Evolutionary conservation across 2,113 vertebrate species (phyloP).

Genomic region (Litocranius walleri): DNA sequence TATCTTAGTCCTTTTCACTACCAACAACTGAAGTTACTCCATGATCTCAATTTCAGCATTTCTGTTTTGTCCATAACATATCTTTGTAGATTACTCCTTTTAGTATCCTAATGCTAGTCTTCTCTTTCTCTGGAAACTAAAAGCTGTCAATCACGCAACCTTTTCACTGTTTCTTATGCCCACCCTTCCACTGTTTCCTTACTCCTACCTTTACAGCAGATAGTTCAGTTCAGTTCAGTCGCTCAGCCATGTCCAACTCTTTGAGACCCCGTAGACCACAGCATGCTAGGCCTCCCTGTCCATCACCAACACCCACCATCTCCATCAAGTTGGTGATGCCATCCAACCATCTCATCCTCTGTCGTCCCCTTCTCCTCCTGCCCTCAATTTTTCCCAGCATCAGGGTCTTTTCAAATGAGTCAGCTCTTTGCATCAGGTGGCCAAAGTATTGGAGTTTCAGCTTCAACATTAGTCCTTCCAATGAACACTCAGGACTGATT

Average conservation of each 20-base stretch:
- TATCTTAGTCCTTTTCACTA: not conserved
- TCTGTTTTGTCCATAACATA: not conserved
- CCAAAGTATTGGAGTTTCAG: not conserved
- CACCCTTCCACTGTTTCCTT: not conserved
- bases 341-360: not conserved
- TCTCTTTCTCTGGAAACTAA: not conserved
- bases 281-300: not conserved
- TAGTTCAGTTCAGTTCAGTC: not conserved
- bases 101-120: not conserved
- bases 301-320: not conserved
- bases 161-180: not conserved
- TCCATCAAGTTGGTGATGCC: not conserved
- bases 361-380: not conserved
- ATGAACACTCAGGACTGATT: not conserved
- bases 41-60: not conserved
- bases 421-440: not conserved
- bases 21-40: not conserved
- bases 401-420: not conserved
- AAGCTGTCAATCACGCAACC: not conserved
- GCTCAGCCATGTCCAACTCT: fast-evolving
- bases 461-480: not conserved
- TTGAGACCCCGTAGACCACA: fast-evolving
- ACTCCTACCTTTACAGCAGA: not conserved
- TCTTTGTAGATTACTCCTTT: not conserved
- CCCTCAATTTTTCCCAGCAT: not conserved